Conservation (phyloP, 1,140 invertebrate genomes). For the Leguminivora glycinivorella region DNA sequence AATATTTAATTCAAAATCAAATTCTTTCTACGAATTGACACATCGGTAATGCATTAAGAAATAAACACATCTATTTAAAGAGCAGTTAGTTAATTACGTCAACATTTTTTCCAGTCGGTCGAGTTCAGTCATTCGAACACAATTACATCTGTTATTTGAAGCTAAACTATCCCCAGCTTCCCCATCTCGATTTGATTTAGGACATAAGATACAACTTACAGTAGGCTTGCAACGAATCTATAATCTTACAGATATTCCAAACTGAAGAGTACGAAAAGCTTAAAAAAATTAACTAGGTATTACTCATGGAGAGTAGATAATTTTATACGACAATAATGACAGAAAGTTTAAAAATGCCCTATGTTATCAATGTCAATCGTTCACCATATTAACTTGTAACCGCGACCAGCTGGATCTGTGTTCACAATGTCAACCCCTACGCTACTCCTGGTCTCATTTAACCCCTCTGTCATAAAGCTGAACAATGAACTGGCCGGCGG, state of each 20-base stretch:
- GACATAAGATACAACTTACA: slow-evolving; percentile 44
- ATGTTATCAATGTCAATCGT: background rate
- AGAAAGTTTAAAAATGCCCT: background rate
- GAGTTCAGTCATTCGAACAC: slow-evolving; percentile 60
- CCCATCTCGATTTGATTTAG: slow-evolving; percentile 36
- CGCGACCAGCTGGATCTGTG: background rate
- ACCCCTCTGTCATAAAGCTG: slow-evolving; percentile 23
- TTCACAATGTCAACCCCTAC: slow-evolving; percentile 10
- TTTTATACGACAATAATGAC: too few relatives aligned
- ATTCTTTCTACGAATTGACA: background rate
- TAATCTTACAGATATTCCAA: too few relatives aligned
- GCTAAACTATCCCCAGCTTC: slow-evolving; percentile 53
- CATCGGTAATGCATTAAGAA: background rate
- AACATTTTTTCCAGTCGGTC: slow-evolving; percentile 46
- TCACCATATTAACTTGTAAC: background rate
- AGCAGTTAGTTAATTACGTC: slow-evolving; percentile 37
- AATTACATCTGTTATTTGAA: slow-evolving; percentile 75
- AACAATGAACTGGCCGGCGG: slow-evolving; percentile 21
- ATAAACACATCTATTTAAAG: background rate
- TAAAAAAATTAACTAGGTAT: background rate
- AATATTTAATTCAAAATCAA: too few relatives aligned
- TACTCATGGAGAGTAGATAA: too few relatives aligned
- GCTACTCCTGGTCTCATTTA: slow-evolving; percentile 1
- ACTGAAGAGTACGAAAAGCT: background rate
- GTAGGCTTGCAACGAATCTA: too few relatives aligned